Base-by-base conservation (phyloP, 2,113 vertebrate species). In the Colossoma macropomum region DNA sequence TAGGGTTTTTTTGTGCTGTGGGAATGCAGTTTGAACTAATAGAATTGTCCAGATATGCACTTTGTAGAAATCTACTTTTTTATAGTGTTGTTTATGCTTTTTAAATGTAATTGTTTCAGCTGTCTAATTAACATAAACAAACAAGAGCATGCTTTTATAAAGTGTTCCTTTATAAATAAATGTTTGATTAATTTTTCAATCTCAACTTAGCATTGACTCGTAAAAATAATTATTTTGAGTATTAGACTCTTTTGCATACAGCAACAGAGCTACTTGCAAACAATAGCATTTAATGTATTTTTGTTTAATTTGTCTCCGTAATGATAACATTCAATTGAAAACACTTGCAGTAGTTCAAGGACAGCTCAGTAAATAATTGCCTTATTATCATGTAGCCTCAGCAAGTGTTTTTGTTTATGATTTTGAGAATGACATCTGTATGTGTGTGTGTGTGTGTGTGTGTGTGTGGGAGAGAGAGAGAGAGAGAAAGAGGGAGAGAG, bases 361-460 rank as follows among this genome's bases (percentile, higher is more conserved):
- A 79, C 59, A 70, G 66, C 25, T 48, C 70, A 25, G 50, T 52
- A 70, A 85, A 81, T 68, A 77, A 86, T 75, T 79, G 70, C 50
- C 75, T 75, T 63, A 83, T 80, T 84, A 80, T 72, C 66, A 73
- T 16, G 30, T 72, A 27, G 85, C 77, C 71, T 65, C 8, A 54
- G 72, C 23, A 32, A n/a, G 60, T 59, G 50, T 74, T 23, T 75
- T 16, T 60, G 41, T 66, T 34, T 52, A 45, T 74, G 59, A 28
- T 65, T 69, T 19, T 50, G 52, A 63, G 77, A 75, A 69, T 66
- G 41, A 63, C 79, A 65, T 83, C 52, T 80, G 77, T 73, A 78
- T 41, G 41, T 69, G 77, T 82, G 38, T 66, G n/a, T 72, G 38
- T 56, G 72, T 34, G 32, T 41, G 48, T 79, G 68, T 59, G 72